Percentiles rank a stretch among this genome's conserved stretches.
Conservation (phyloP, 2,797 vertebrate species). For the Graptemys geographica region DNA sequence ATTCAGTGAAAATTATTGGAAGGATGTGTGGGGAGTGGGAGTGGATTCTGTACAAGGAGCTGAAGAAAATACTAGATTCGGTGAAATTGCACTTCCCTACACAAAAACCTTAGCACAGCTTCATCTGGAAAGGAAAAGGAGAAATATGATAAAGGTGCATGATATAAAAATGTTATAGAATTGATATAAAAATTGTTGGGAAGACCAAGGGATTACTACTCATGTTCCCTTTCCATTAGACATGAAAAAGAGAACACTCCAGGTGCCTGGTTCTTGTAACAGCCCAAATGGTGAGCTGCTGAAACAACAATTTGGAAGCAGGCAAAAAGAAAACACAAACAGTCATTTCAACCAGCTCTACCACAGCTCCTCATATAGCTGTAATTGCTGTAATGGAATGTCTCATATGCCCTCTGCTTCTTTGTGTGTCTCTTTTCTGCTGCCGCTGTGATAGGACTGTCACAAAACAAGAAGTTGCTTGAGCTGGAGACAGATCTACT, state of each 20-base stretch:
- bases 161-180: background rate
- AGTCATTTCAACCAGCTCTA: slow-evolving; percentile 18
- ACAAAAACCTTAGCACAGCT: background rate
- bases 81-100: background rate
- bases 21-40: background rate
- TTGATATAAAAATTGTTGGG: background rate
- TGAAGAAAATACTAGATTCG: background rate
- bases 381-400: background rate
- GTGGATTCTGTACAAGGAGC: background rate
- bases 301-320: background rate
- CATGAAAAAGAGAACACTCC: background rate
- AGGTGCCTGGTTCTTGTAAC: background rate
- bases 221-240: background rate
- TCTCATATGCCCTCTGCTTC: background rate
- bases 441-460: background rate
- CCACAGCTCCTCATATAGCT: background rate
- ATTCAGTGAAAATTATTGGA: background rate
- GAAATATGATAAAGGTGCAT: background rate
- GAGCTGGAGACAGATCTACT: background rate
- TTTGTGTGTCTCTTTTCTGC: background rate
- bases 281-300: background rate
- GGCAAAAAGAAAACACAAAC: background rate
- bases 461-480: background rate
- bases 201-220: background rate
- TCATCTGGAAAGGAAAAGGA: background rate